Conservation (phyloP, 2,113 vertebrate genomes). For the Pithys albifrons region DNA sequence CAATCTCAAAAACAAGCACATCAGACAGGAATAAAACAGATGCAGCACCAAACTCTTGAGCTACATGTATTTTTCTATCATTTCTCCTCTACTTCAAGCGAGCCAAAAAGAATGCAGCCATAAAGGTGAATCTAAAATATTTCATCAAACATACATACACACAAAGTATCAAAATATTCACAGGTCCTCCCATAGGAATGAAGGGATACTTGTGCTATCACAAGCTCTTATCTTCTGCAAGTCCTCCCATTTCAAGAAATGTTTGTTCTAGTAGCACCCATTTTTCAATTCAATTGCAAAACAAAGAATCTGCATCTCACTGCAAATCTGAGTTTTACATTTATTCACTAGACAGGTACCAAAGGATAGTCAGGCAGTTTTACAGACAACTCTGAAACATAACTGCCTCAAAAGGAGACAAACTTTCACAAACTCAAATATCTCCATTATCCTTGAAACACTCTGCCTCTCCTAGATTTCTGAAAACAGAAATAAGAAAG, state of each 20-base stretch:
- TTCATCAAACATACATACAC: background rate
- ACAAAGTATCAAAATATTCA: background rate
- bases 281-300: background rate
- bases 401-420: background rate
- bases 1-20: background rate
- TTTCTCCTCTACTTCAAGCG: background rate
- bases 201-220: background rate
- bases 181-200: background rate
- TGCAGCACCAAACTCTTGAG: background rate
- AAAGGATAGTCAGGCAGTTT: background rate
- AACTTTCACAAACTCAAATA: background rate
- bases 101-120: background rate
- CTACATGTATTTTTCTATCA: background rate
- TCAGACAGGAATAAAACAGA: background rate
- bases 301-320: background rate
- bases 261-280: background rate
- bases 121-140: background rate
- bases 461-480: background rate
- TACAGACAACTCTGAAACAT: background rate
- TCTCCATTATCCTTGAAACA: background rate
- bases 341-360: background rate
- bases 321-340: background rate
- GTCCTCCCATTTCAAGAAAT: background rate
- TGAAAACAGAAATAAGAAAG: background rate
- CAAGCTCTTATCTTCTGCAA: background rate